phyloP scores from a whole-genome alignment of 2,797 vertebrate genomes.

The Rhinella marina region DNA sequence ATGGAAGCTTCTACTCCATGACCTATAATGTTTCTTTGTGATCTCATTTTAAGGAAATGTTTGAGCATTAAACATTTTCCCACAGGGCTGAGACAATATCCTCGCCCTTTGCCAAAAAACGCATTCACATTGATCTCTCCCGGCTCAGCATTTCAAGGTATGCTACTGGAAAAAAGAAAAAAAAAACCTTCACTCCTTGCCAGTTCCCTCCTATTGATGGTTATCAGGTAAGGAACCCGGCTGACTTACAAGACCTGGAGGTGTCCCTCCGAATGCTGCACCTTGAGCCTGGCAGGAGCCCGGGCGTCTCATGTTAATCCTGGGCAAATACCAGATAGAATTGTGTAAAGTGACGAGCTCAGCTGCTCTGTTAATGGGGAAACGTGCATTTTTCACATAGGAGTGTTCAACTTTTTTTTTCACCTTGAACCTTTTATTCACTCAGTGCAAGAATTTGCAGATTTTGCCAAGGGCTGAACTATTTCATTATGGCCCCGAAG shows the following conservation, averaged over 20 bases:
- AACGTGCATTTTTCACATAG: background rate
- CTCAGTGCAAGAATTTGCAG: background rate
- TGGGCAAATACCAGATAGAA: slow-evolving; percentile 18
- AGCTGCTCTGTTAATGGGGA: background rate
- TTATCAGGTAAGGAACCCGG: slow-evolving; percentile 66
- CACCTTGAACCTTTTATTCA: background rate
- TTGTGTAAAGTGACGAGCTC: background rate
- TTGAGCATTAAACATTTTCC: slow-evolving; percentile 77
- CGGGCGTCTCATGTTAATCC: slow-evolving; percentile 7
- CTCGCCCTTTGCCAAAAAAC: slow-evolving; percentile 78
- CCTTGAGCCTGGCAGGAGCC: background rate
- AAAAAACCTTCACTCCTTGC: slow-evolving; percentile 68
- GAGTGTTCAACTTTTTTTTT: background rate
- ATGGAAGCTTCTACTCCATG: slow-evolving; percentile 47
- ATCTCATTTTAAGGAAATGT: slow-evolving; percentile 82
- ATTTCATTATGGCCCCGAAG: background rate
- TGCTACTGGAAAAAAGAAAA: slow-evolving; percentile 66
- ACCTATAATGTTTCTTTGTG: slow-evolving; percentile 77
- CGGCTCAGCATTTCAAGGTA: slow-evolving; percentile 71
- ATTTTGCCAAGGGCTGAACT: background rate
- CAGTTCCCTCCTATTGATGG: slow-evolving; percentile 65
- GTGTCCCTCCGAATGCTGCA: background rate
- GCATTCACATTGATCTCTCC: slow-evolving; percentile 65
- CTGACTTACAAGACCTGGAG: background rate
- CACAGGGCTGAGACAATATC: slow-evolving; percentile 84